phyloP scores from a whole-genome alignment of 2,797 vertebrate species.

The Eulemur mongoz region DNA sequence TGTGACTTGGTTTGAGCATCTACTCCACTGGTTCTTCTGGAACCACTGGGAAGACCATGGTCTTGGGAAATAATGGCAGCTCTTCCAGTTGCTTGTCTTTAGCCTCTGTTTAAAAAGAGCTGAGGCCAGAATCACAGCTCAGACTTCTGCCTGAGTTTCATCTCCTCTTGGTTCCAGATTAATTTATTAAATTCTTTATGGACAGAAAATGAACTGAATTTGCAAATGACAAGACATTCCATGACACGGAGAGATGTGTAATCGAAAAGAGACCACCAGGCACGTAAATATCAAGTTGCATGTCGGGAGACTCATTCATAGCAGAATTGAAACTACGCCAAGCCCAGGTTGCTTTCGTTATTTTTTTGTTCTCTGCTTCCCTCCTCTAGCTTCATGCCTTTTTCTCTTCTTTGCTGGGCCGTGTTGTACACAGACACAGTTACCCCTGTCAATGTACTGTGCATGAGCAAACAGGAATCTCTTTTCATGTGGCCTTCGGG shows the following conservation, averaged over 20 bases:
- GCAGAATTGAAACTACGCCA: neutral
- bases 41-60: neutral
- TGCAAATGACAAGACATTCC: neutral
- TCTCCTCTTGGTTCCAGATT: neutral
- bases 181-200: neutral
- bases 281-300: neutral
- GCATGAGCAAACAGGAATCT: neutral
- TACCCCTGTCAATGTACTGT: neutral
- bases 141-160: neutral
- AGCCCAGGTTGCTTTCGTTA: neutral
- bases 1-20: neutral
- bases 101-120: neutral
- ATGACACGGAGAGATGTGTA: neutral
- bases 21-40: neutral
- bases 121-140: neutral
- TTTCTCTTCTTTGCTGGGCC: neutral
- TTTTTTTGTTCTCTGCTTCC: neutral
- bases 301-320: neutral
- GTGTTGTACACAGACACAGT: neutral
- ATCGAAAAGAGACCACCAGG: neutral
- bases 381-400: neutral
- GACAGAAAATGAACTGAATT: neutral
- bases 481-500: neutral
- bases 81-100: neutral
- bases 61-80: neutral